Percentiles rank a stretch among this genome's conserved stretches.
phyloP scores from a whole-genome alignment of 2,888 invertebrate genomes.

The Plagodis pulveraria region DNA sequence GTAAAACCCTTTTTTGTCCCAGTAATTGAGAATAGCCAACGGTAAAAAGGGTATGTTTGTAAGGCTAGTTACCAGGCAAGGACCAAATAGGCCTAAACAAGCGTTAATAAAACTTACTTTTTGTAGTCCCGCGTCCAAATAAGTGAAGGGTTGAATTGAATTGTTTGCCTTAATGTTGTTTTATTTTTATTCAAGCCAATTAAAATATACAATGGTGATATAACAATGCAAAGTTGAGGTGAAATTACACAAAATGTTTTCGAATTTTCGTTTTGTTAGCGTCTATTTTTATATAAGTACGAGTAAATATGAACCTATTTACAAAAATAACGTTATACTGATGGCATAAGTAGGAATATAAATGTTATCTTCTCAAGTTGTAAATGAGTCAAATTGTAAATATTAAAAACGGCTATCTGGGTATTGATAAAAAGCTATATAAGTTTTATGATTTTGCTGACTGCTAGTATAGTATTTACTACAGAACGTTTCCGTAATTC shows the following conservation, averaged over 20 bases:
- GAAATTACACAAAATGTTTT: background rate
- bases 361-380: too few species aligned
- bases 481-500: too few species aligned
- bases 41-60: slow-evolving; percentile 42
- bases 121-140: slow-evolving; percentile 32
- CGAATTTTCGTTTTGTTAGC: too few species aligned
- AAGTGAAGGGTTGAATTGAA: slow-evolving; percentile 22
- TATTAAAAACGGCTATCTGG: too few species aligned
- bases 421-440: too few species aligned
- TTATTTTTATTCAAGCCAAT: slow-evolving; percentile 28
- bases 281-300: too few species aligned
- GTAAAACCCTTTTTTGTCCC: slow-evolving; percentile 37
- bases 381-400: too few species aligned
- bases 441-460: too few species aligned
- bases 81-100: slow-evolving; percentile 26
- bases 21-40: slow-evolving; percentile 41
- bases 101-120: slow-evolving; percentile 34
- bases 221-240: background rate
- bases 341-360: too few species aligned
- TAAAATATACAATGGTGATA: slow-evolving; percentile 11
- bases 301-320: too few species aligned
- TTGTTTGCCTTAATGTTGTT: slow-evolving; percentile 26
- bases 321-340: too few species aligned
- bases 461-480: too few species aligned
- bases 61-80: slow-evolving; percentile 27